A percentile compares a stretch with the other conserved stretches of the same genome.
These are phyloP conservation scores for Pelobates fuscus DNA, from an alignment of 2,113 vertebrate genomes.

Conservation along the genomic window DNA sequence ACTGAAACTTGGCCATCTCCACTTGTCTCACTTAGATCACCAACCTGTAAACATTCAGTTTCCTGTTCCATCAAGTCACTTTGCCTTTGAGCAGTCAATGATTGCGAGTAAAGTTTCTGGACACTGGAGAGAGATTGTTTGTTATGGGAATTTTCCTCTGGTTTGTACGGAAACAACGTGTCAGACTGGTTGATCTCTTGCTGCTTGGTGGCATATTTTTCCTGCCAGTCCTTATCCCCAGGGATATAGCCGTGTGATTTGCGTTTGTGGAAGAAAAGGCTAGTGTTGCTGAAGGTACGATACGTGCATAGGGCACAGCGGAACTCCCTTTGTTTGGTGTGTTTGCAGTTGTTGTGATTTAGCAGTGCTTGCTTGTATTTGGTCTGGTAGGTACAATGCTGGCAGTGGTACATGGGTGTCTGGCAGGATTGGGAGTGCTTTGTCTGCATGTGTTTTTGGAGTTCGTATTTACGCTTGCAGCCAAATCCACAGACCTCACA, in stretches of 20 bases:
- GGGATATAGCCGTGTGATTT: slow-evolving; percentile 90
- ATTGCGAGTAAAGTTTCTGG: background rate
- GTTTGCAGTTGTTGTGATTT: slow-evolving; percentile 95
- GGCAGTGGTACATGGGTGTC: slow-evolving; percentile 78
- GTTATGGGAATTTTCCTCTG: background rate
- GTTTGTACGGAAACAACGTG: slow-evolving; percentile 55
- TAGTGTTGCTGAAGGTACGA: slow-evolving; percentile 88
- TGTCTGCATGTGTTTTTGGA: slow-evolving; percentile 87
- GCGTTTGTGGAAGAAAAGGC: slow-evolving; percentile 94
- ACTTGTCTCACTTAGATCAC: slow-evolving; percentile 22
- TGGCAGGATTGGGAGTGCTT: slow-evolving; percentile 79
- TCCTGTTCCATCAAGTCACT: background rate
- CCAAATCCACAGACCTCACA: slow-evolving; percentile 93
- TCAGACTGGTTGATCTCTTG: slow-evolving; percentile 66
- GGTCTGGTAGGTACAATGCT: slow-evolving; percentile 88
- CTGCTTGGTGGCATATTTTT: slow-evolving; percentile 80
- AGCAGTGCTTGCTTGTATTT: slow-evolving; percentile 87
- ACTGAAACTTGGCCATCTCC: slow-evolving; percentile 39
- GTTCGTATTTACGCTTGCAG: slow-evolving; percentile 93
- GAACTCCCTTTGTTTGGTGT: slow-evolving; percentile 87
- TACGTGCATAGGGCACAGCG: slow-evolving; percentile 87
- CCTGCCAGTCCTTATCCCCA: slow-evolving; percentile 86
- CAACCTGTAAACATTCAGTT: slow-evolving; percentile 12
- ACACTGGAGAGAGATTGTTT: slow-evolving; percentile 35
- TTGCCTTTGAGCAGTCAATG: background rate